phyloP scores from a whole-genome alignment of 2,888 invertebrate species.

The Arrhopalites spinosus region DNA sequence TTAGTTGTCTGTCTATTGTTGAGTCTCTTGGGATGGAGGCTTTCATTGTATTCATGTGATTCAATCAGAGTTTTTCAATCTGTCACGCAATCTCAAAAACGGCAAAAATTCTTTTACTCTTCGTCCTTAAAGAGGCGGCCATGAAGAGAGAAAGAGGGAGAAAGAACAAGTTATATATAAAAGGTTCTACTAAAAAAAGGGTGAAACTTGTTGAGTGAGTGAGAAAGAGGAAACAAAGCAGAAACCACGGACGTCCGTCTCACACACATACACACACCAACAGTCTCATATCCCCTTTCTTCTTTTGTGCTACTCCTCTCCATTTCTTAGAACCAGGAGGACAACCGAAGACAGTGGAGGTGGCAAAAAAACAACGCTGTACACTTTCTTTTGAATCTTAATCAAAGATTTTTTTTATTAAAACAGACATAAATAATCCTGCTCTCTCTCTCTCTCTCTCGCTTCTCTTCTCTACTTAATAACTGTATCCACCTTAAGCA shows the following conservation, averaged over 20 bases:
- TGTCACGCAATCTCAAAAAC: constrained; percentile 42
- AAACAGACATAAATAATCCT: too few relatives aligned
- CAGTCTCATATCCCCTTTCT: not conserved
- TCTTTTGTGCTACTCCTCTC: too few relatives aligned
- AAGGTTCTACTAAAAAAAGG: too few relatives aligned
- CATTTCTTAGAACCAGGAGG: too few relatives aligned
- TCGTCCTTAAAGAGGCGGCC: too few relatives aligned
- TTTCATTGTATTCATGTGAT: constrained; percentile 40
- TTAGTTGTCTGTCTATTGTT: constrained; percentile 6
- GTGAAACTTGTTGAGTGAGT: constrained; percentile 43
- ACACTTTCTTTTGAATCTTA: too few relatives aligned
- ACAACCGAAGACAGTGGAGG: too few relatives aligned
- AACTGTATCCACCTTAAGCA: not conserved
- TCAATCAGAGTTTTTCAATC: constrained; percentile 43
- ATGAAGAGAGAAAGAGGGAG: too few relatives aligned
- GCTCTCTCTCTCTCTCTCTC: not conserved
- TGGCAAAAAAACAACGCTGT: too few relatives aligned
- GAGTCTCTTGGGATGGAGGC: constrained; percentile 37
- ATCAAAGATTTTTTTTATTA: too few relatives aligned
- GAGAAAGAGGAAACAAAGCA: constrained; percentile 31
- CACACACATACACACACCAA: constrained; percentile 5
- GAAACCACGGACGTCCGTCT: constrained; percentile 37
- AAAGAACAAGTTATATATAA: too few relatives aligned
- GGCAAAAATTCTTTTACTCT: not conserved
- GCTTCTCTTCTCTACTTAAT: not conserved